These are phyloP conservation scores for Saxidomus purpurata DNA, from an alignment of 1,140 invertebrate genomes.

Conservation along the genomic window DNA sequence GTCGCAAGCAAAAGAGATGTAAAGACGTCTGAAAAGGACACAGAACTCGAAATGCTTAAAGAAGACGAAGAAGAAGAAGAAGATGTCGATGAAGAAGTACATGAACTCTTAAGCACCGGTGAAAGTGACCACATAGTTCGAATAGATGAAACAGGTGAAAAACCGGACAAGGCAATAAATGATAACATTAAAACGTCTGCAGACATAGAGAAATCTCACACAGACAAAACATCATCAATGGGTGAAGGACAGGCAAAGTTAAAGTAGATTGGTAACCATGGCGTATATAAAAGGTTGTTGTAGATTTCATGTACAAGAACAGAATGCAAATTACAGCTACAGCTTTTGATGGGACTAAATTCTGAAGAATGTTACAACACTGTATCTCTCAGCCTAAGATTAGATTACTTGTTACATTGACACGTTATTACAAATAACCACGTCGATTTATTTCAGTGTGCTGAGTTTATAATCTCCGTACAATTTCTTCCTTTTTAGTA, in stretches of 20 bases:
- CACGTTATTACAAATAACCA: too few relatives aligned
- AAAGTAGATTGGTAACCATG: too few relatives aligned
- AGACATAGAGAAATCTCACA: background rate
- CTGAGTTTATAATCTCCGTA: too few relatives aligned
- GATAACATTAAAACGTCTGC: background rate
- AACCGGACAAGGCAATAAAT: background rate
- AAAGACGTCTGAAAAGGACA: background rate
- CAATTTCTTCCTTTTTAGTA: too few relatives aligned
- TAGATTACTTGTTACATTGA: too few relatives aligned
- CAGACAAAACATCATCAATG: background rate
- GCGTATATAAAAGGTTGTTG: too few relatives aligned
- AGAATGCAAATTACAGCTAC: too few relatives aligned
- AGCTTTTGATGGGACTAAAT: too few relatives aligned
- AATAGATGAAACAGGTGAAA: background rate
- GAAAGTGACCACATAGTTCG: background rate
- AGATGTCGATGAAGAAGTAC: slow-evolving; percentile 33
- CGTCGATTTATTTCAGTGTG: too few relatives aligned
- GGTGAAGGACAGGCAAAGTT: background rate
- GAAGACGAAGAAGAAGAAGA: slow-evolving; percentile 50
- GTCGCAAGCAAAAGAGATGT: background rate
- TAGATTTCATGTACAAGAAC: too few relatives aligned
- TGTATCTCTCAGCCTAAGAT: too few relatives aligned
- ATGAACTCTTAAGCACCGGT: background rate
- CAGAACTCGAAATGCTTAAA: background rate
- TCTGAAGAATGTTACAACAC: too few relatives aligned